Evolutionary conservation across 2,888 invertebrate species (phyloP), one percentile per base, ranked within the genome.

Genomic region (Microdon myrmicae): DNA sequence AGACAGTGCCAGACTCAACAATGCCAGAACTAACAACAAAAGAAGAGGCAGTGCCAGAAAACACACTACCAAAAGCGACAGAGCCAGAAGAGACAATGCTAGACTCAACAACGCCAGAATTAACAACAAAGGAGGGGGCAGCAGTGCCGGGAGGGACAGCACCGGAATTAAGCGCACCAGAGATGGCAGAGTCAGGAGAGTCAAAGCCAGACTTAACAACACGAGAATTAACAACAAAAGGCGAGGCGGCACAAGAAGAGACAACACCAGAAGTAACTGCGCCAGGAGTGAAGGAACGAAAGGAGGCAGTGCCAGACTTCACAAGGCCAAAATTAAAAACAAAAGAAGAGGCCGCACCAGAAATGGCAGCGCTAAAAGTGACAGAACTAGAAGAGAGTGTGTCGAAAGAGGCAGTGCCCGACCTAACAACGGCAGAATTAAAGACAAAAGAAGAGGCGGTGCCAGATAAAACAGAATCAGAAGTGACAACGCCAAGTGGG

Each of bases 61-160:
- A n/a, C n/a, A n/a, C n/a, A n/a, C n/a, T n/a, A n/a, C n/a, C n/a
- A n/a, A n/a, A n/a, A n/a, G n/a, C n/a, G n/a, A n/a, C n/a, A n/a
- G n/a, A n/a, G n/a, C n/a, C n/a, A n/a, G n/a, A n/a, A n/a, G n/a
- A n/a, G n/a, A n/a, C n/a, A n/a, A n/a, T n/a, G n/a, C n/a, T n/a
- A n/a, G n/a, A n/a, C n/a, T n/a, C n/a, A n/a, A n/a, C n/a, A n/a
- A n/a, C n/a, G n/a, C n/a, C 3, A n/a, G 25, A 34, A 34, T n/a
- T n/a, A 32, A 8, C 19, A 7, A 22, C 22, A 4, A n/a, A 37
- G 17, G 37, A 26, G 28, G 25, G 32, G 31, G 32, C 14, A 9
- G 43, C 19, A 41, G 22, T 13, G 3, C 6, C 7, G 14, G 12
- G 12, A 2, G 14, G 9, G n/a, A 13, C 5, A 13, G 1, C 8